A percentile compares a stretch with the other conserved stretches of the same genome.
Evolutionary conservation across 2,888 invertebrate species (phyloP).

Genomic region (Lissocephala sabroskyi): DNA sequence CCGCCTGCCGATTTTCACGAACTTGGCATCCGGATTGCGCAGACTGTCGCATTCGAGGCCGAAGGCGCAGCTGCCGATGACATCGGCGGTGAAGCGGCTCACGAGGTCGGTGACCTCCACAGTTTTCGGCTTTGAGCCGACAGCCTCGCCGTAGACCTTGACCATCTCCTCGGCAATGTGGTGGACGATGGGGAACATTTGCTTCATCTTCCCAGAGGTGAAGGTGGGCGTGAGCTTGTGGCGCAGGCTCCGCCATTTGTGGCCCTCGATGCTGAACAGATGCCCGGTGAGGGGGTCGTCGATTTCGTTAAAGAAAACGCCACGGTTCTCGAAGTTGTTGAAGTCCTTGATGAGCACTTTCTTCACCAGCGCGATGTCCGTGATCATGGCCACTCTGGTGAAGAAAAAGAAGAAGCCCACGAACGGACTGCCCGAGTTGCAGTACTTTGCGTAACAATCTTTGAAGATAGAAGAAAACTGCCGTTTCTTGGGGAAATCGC

Average conservation of each 20-base stretch:
- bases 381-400: conserved; percentile 35
- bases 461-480: conserved; percentile 31
- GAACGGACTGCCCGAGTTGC: conserved; percentile 33
- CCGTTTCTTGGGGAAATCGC: conserved; percentile 33
- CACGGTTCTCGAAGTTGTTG: conserved; percentile 59
- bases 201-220: conserved; percentile 51
- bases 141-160: conserved; percentile 6
- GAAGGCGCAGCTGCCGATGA: conserved; percentile 74
- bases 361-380: conserved; percentile 56
- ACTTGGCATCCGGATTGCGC: conserved; percentile 69
- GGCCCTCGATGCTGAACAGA: conserved; percentile 62
- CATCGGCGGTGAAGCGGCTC: conserved; percentile 74
- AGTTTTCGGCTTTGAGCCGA: conserved; percentile 9
- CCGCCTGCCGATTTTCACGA: conserved; percentile 59
- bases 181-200: conserved; percentile 36
- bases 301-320: conserved; percentile 53
- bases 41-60: conserved; percentile 73
- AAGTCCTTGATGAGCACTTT: conserved; percentile 63
- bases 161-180: conserved; percentile 48
- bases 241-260: conserved; percentile 62
- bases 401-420: conserved; percentile 54
- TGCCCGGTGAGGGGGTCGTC: conserved; percentile 69
- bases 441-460: conserved; percentile 36
- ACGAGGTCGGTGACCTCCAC: conserved; percentile 67
- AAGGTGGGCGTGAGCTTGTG: conserved; percentile 54